Percentiles rank a stretch among this genome's conserved stretches.
Conservation (phyloP, 1,140 invertebrate genomes). For the Trinorchestia longiramus region DNA sequence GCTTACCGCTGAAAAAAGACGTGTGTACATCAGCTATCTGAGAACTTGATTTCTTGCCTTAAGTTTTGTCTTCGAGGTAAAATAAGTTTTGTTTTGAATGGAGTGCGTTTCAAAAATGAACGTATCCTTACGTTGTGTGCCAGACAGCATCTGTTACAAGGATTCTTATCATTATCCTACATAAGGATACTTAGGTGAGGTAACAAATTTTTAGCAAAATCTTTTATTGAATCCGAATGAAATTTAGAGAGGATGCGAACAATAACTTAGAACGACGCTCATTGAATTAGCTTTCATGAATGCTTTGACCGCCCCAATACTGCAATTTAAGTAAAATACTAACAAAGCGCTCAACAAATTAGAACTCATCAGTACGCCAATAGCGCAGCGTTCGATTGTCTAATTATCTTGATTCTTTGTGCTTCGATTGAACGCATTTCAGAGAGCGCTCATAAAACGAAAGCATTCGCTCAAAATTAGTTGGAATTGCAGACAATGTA, state of each 20-base stretch:
- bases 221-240: not conserved
- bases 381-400: not conserved
- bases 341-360: constrained; percentile 28
- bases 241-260: not conserved
- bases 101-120: too few species aligned
- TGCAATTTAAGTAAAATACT: not conserved
- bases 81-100: too few species aligned
- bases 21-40: too few species aligned
- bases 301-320: not conserved
- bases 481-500: not conserved
- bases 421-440: not conserved
- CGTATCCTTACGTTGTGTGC: too few species aligned
- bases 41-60: too few species aligned
- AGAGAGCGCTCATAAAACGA: not conserved
- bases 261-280: not conserved
- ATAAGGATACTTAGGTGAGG: too few species aligned
- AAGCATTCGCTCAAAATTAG: not conserved
- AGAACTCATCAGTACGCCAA: not conserved
- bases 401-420: constrained; percentile 41
- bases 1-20: too few species aligned
- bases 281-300: not conserved
- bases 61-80: too few species aligned
- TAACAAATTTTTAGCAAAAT: not conserved
- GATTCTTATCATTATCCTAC: not conserved
- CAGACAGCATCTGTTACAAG: too few species aligned